These are phyloP conservation scores for Octodon degus DNA, from an alignment of 2,113 vertebrate species.

Conservation along the genomic window DNA sequence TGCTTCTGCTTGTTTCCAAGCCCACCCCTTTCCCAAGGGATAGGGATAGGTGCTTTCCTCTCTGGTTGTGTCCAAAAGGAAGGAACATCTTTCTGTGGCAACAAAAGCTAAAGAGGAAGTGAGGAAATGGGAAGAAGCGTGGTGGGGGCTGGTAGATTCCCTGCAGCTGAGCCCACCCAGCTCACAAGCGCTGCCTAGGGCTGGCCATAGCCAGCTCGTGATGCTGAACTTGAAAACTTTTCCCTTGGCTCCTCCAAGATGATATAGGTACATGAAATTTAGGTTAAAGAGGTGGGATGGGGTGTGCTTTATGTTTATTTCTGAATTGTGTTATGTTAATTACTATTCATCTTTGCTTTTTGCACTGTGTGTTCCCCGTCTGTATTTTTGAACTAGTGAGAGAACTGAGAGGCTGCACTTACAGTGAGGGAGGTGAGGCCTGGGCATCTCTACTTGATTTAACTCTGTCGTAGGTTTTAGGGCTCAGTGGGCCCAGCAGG, in stretches of 20 bases:
- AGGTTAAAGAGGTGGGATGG: conserved; percentile 54
- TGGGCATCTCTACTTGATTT: not conserved
- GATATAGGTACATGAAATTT: conserved; percentile 76
- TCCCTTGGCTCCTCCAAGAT: not conserved
- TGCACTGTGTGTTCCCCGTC: conserved; percentile 64
- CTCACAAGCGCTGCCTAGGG: conserved; percentile 46
- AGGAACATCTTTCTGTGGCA: conserved; percentile 70
- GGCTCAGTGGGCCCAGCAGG: not conserved
- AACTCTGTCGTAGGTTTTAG: not conserved
- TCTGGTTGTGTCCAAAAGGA: conserved; percentile 67
- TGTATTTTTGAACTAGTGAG: conserved; percentile 55
- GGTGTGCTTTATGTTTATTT: conserved; percentile 76
- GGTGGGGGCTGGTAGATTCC: conserved; percentile 45
- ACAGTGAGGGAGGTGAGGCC: not conserved
- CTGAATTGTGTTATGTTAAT: conserved; percentile 61
- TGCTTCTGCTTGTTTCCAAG: conserved; percentile 76
- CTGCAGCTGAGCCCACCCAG: conserved; percentile 57
- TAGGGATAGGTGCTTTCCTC: conserved; percentile 74
- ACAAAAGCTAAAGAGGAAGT: conserved; percentile 69
- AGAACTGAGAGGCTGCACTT: not conserved
- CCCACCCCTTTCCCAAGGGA: conserved; percentile 57
- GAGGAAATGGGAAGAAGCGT: conserved; percentile 71
- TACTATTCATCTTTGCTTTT: conserved; percentile 71
- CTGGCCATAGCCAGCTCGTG: conserved; percentile 23
- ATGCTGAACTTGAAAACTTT: conserved; percentile 77